Conservation (phyloP, 2,888 invertebrate genomes). For the Stictocephala bisonia region DNA sequence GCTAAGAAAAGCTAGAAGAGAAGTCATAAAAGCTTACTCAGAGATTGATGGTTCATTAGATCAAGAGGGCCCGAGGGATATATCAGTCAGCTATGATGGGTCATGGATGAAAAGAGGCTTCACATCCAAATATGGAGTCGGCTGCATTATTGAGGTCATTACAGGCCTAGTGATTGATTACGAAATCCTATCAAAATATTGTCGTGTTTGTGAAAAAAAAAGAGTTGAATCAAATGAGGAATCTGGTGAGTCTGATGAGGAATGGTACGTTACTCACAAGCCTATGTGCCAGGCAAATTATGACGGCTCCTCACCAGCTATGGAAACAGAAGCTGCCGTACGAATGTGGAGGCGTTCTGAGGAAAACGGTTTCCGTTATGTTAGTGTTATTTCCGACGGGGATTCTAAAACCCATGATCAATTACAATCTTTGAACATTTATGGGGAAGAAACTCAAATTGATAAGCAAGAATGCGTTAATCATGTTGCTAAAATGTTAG, state of each 20-base stretch:
- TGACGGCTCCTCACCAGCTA: slow-evolving; percentile 13
- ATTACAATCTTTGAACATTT: slow-evolving; percentile 11
- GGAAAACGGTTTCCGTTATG: neutral
- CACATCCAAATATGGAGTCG: slow-evolving; percentile 6
- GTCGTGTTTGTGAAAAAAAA: slow-evolving; percentile 47
- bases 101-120: slow-evolving; percentile 7
- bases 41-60: slow-evolving; percentile 15
- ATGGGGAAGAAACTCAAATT: neutral
- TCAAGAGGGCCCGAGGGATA: neutral
- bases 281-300: slow-evolving; percentile 14
- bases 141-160: slow-evolving; percentile 16
- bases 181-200: slow-evolving; percentile 16
- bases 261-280: slow-evolving; percentile 24
- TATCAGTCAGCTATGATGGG: slow-evolving; percentile 8
- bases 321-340: slow-evolving; percentile 26
- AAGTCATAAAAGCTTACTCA: slow-evolving; percentile 14
- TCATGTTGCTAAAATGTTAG: no score
- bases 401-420: slow-evolving; percentile 15
- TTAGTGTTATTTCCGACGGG: slow-evolving; percentile 17
- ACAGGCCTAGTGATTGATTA: slow-evolving; percentile 26
- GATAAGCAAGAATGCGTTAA: neutral
- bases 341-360: neutral
- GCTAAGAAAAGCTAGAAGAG: slow-evolving; percentile 26
- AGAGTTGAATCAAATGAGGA: slow-evolving; percentile 42
- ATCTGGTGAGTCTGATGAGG: slow-evolving; percentile 44